These are phyloP conservation scores for Merops nubicus DNA, from an alignment of 2,113 vertebrate species.

Conservation along the genomic window DNA sequence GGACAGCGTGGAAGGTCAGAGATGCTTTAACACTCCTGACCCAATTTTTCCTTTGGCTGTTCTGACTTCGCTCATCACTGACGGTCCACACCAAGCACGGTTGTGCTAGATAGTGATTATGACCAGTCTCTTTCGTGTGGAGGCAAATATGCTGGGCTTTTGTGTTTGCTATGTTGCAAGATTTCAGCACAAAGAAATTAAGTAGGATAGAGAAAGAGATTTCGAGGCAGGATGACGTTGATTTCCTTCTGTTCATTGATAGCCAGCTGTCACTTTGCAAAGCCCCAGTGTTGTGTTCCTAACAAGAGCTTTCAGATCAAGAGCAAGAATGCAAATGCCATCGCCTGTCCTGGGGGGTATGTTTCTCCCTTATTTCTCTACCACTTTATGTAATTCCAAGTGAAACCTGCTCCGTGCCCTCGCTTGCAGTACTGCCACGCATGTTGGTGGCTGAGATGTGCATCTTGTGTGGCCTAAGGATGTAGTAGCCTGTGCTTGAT, in stretches of 20 bases:
- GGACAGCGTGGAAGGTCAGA: not conserved
- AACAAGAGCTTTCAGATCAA: not conserved
- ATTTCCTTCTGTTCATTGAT: constrained; percentile 39
- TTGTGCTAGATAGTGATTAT: not conserved
- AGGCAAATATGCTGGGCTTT: not conserved
- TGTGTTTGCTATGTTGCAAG: not conserved
- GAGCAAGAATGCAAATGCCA: not conserved
- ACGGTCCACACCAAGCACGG: accelerated
- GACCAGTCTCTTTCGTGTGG: not conserved
- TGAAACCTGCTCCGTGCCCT: not conserved
- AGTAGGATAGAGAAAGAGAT: not conserved
- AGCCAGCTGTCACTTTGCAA: constrained; percentile 49
- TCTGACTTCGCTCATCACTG: not conserved
- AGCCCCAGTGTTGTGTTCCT: not conserved
- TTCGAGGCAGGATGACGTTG: not conserved
- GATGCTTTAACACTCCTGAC: not conserved
- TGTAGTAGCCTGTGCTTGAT: not conserved
- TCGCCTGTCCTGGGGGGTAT: not conserved
- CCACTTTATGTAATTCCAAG: not conserved
- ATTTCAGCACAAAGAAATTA: constrained; percentile 5
- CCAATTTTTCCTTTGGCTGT: not conserved
- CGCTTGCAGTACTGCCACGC: not conserved
- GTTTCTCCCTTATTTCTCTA: not conserved
- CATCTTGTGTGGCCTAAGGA: not conserved
- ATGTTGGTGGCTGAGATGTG: not conserved